A percentile compares a stretch with the other conserved stretches of the same genome.
Conservation (phyloP, 2,888 invertebrate species). For the Philereme vetulata region DNA sequence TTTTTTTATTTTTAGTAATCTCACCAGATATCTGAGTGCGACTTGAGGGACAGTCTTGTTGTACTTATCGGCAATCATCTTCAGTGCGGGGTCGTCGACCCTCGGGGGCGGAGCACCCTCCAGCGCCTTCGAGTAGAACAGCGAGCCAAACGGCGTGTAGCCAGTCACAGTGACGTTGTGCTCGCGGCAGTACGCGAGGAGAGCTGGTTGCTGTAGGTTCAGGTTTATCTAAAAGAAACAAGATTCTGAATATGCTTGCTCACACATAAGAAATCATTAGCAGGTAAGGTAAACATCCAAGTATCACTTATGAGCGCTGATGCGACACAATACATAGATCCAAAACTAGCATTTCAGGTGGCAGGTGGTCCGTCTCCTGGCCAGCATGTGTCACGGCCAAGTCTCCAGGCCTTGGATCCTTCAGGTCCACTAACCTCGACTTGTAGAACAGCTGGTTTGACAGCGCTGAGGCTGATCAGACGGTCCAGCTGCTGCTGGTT, state of each 20-base stretch:
- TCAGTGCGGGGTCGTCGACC: slow-evolving; percentile 79
- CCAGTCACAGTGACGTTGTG: slow-evolving; percentile 86
- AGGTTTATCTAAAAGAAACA: slow-evolving; percentile 76
- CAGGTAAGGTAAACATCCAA: too few relatives aligned
- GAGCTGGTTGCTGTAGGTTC: slow-evolving; percentile 87
- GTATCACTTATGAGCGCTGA: too few relatives aligned
- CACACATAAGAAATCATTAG: too few relatives aligned
- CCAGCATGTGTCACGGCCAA: too few relatives aligned
- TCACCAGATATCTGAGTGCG: slow-evolving; percentile 86
- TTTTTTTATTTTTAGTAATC: too few relatives aligned
- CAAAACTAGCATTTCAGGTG: too few relatives aligned
- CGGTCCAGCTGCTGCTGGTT: slow-evolving; percentile 87
- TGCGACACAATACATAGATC: too few relatives aligned
- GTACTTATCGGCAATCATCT: slow-evolving; percentile 83
- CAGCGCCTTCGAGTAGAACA: slow-evolving; percentile 69
- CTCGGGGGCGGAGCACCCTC: slow-evolving; percentile 79
- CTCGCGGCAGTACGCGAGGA: slow-evolving; percentile 87
- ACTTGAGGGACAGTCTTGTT: slow-evolving; percentile 87
- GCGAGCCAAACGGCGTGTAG: slow-evolving; percentile 89
- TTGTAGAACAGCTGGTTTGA: slow-evolving; percentile 76
- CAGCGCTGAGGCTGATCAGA: slow-evolving; percentile 70
- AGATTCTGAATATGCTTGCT: too few relatives aligned
- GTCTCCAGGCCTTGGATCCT: too few relatives aligned
- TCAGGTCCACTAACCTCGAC: background rate
- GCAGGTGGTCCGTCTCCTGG: too few relatives aligned